Evolutionary conservation across 2,888 invertebrate genomes (phyloP), one percentile per base, ranked within the genome.

Genomic region (Miltochrista miniata): DNA sequence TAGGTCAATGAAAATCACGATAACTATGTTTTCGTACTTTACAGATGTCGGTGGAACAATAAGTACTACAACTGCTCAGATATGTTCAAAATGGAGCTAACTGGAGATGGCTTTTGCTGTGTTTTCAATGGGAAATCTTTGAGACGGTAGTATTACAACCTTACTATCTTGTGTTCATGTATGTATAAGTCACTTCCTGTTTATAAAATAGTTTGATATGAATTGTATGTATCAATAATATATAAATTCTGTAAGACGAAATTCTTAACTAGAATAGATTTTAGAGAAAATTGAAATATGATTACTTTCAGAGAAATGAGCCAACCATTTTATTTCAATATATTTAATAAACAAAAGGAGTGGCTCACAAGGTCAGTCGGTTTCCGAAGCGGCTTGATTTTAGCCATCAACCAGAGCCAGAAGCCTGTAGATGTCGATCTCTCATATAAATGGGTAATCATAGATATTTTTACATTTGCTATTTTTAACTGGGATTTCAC

Each of bases 81-180:
- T 0, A 44, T 93, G n/a, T 93, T 94, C 56, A 61, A 58, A 1
- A 83, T 91, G 68, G 87, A 92, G 34, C 71, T 92, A 4, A 93
- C 93, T 1, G 85, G 83, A 29, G 90, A 92, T 47, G 94, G 94
- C 0, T 93, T 81, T 66, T 93, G 93, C 64, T 94, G 94, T 51
- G 81, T 88, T 0, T 93, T 93, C 60, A 93, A 93, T 37, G 88
- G 82, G 24, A 68, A 79, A 38, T 89, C 87, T 14, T 60, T 86
- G 7, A 74, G 54, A 54, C 63, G 76, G 86, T 85, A 14, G 24
- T 12, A 12, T 39, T 11, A 41, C 8, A 7, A 29, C 7, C n/a
- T 24, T 24, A 24, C 18, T 24, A 24, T 24, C 5, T 24, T 24
- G 18, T 24, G 5, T 2, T 4, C 18, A 24, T 24, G 18, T 24